A percentile compares a stretch with the other conserved stretches of the same genome.
These are phyloP conservation scores for Myocastor coypus DNA, from an alignment of 2,113 vertebrate genomes.

Conservation along the genomic window DNA sequence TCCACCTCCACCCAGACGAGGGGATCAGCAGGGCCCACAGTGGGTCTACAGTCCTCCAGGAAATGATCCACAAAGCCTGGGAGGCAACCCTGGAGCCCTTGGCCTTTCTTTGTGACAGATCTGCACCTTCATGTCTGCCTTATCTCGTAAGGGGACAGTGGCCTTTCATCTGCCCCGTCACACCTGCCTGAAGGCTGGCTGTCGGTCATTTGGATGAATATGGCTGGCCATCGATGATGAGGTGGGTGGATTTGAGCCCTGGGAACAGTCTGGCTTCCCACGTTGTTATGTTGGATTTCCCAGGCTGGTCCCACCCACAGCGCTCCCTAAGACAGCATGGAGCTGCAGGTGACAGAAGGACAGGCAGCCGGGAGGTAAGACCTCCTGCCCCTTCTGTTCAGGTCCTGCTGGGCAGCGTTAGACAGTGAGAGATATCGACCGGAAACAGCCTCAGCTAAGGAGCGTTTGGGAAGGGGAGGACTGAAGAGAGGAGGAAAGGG, in stretches of 20 bases:
- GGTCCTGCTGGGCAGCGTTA: not conserved
- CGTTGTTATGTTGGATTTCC: fast-evolving
- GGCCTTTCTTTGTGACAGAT: not conserved
- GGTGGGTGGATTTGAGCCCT: not conserved
- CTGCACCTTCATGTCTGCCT: not conserved
- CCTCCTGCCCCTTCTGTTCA: not conserved
- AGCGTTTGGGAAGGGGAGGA: not conserved
- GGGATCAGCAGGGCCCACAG: fast-evolving
- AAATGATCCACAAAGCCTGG: fast-evolving
- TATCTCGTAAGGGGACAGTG: not conserved
- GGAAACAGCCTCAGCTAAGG: not conserved
- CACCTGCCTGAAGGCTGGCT: not conserved
- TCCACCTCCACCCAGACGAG: not conserved
- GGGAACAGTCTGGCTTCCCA: fast-evolving
- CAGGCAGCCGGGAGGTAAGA: not conserved
- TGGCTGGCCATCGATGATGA: not conserved
- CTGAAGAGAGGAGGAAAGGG: not conserved
- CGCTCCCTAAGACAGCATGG: fast-evolving
- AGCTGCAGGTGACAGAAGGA: not conserved
- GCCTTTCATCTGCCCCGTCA: not conserved
- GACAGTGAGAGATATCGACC: not conserved
- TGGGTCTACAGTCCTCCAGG: fast-evolving
- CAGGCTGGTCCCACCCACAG: not conserved
- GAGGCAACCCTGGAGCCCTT: not conserved
- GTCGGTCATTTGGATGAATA: not conserved